Base-by-base conservation (phyloP, 2,888 invertebrate genomes). In the Himalopsyche kuldschensis region DNA sequence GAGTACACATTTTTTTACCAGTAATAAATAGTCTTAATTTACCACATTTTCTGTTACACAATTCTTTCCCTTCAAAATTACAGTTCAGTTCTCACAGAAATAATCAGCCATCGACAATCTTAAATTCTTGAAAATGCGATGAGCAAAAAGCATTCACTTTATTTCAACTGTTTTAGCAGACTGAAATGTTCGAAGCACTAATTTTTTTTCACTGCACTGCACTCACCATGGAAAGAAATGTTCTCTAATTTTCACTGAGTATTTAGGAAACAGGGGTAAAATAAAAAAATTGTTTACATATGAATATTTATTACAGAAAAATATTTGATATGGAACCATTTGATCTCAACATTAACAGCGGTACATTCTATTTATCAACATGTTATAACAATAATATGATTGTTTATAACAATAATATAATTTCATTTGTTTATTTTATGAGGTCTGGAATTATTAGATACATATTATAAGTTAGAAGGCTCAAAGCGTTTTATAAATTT, bases 251-350 rank as follows among this genome's bases (percentile, higher is more conserved):
- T 41, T 41, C 11, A 11, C 41, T 15, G 11, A 41, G 1, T 2
- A 6, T 41, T 6, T 41, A 15, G 41, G 41, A 15, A 41, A 41
- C 2, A 2, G 15, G 41, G 15, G 15, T 41, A 15, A 3, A 41
- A 41, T 41, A 41, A 41, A 41, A 27, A 48, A 69, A 69, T 11
- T 75, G 46, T 69, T 69, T 69, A 69, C 69, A 69, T 69, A 69
- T 82, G 84, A 86, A 85, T 86, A 84, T 86, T 86, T 86, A 86
- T 85, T 86, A 85, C 82, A 79, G 84, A 85, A 86, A 86, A 86
- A 84, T 86, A 86, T 85, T 85, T 86, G 86, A 86, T 86, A 86
- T 86, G 86, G 85, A 86, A 85, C 82, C 84, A 85, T 84, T 84
- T 86, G 78, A 82, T 79, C 81, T 82, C 80, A 79, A 46, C 77